Evolutionary conservation across 1,140 invertebrate genomes (phyloP), one percentile per base, ranked within the genome.

Genomic region (Drosophila tristis): DNA sequence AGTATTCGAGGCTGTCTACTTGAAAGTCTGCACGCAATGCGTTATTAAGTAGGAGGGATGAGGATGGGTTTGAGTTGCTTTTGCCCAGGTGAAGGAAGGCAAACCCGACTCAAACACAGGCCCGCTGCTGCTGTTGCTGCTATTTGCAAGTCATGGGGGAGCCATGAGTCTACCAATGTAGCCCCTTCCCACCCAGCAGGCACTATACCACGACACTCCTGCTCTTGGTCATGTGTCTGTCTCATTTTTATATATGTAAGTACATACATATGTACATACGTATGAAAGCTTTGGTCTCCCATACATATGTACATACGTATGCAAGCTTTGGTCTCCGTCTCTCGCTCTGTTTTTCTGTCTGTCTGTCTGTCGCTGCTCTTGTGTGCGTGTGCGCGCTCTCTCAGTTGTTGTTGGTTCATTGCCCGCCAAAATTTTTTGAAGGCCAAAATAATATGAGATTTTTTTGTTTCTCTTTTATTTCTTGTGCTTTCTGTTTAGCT

Each of bases 391-490:
- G 70, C 65, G 75, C 74, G 58, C 16, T 35, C 29, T 39, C 59
- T 80, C 77, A 65, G 80, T 91, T 91, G 89, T 91, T 91, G 89
- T 91, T 91, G 89, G 89, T 91, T 91, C 89, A 91, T 91, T 91
- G 89, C 74, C 89, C 89, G 89, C 89, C 89, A 89, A 91, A 90
- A 90, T 70, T 70, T 91, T 86, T 91, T 91, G 89, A 91, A 91
- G 89, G 89, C 89, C 89, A 91, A 91, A 91, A 89, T 78, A 85
- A 91, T 85, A 90, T 90, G 84, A 78, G 80, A 81, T 89, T 89
- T 91, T 74, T 67, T 84, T 75, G 51, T 8, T 29, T 62, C 59
- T 57, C 59, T 25, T 49, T 71, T 68, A 61, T 73, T 60, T 75
- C 61, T 54, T 79, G 51, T 47, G 63, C 64, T 71, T 67, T 64